These are phyloP conservation scores for Andrena fulva DNA, from an alignment of 2,888 invertebrate genomes.

Conservation along the genomic window DNA sequence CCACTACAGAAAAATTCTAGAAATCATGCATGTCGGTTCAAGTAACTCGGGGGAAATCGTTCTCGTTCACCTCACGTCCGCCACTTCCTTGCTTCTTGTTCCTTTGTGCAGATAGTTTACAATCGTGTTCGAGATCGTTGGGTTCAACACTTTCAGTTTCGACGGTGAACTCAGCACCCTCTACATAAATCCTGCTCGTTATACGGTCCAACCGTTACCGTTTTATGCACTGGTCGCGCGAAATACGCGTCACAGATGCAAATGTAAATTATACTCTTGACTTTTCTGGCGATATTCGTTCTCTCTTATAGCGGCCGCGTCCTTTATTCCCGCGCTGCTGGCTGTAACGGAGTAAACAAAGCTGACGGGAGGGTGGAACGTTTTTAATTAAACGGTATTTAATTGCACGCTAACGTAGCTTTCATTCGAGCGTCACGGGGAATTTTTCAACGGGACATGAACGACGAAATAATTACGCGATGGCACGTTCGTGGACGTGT, in stretches of 20 bases:
- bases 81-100: slow-evolving; percentile 16
- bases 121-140: neutral
- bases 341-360: neutral
- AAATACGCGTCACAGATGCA: neutral
- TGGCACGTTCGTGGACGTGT: neutral
- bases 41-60: slow-evolving; percentile 29
- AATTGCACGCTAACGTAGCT: neutral
- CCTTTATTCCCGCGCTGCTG: neutral
- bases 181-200: neutral
- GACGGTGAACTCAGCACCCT: neutral
- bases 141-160: slow-evolving; percentile 14
- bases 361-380: neutral
- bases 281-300: neutral
- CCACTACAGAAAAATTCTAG: no score
- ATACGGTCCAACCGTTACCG: neutral
- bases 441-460: neutral
- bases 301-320: neutral
- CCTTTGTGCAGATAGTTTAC: neutral
- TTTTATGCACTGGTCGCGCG: neutral
- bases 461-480: slow-evolving; percentile 8
- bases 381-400: slow-evolving; percentile 9
- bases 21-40: neutral
- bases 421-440: neutral
- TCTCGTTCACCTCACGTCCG: neutral
- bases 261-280: slow-evolving; percentile 10